Percentiles rank a stretch among this genome's conserved stretches.
Conservation (phyloP, 2,797 vertebrate species). For the Peromyscus eremicus region DNA sequence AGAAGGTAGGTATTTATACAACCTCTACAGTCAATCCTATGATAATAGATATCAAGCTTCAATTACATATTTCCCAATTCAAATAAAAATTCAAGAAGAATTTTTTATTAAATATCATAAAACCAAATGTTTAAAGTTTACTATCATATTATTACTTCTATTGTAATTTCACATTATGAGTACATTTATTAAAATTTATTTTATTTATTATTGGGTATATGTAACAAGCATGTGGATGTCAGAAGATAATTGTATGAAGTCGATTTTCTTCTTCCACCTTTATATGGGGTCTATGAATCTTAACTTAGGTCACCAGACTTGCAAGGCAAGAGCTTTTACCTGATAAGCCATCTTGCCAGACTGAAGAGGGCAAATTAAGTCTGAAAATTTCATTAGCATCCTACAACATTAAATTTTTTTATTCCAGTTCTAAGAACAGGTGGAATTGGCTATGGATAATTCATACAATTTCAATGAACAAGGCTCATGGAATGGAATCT, state of each 20-base stretch:
- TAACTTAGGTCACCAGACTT: not conserved
- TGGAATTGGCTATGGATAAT: constrained; percentile 88
- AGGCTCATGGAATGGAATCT: constrained; percentile 89
- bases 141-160: constrained; percentile 16
- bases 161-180: constrained; percentile 32
- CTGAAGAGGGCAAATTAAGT: not conserved
- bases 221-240: not conserved
- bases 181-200: not conserved
- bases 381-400: constrained; percentile 25
- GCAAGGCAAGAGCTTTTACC: not conserved
- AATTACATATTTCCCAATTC: constrained; percentile 33
- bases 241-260: not conserved
- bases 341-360: not conserved
- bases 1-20: constrained; percentile 2
- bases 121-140: constrained; percentile 52
- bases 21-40: not conserved
- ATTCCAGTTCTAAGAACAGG: constrained; percentile 83
- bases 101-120: constrained; percentile 35
- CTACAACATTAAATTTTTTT: constrained; percentile 75
- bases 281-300: not conserved
- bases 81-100: constrained; percentile 38
- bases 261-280: not conserved
- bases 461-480: constrained; percentile 85
- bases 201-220: not conserved
- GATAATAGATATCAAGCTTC: not conserved